phyloP scores from a whole-genome alignment of 2,797 vertebrate genomes.

The Percopsis omiscomaycus region DNA sequence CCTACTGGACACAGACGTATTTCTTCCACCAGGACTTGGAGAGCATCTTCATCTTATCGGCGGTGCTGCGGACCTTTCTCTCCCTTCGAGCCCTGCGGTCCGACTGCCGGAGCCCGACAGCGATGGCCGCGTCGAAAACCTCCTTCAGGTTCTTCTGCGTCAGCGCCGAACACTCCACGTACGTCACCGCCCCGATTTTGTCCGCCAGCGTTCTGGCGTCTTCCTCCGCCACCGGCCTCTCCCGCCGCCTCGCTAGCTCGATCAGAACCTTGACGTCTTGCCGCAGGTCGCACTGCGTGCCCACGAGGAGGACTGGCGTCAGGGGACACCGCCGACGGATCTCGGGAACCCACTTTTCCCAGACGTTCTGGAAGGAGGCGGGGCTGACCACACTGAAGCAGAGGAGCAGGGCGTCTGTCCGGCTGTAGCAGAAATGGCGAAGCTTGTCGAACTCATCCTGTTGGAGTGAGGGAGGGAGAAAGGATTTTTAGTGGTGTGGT shows the following conservation, averaged over 20 bases:
- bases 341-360: conserved; percentile 86
- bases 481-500: background rate
- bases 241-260: conserved; percentile 77
- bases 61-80: conserved; percentile 79
- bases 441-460: conserved; percentile 87
- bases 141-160: conserved; percentile 90
- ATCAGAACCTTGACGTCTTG: conserved; percentile 88
- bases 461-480: conserved; percentile 27
- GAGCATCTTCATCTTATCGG: conserved; percentile 85
- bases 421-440: conserved; percentile 85
- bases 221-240: conserved; percentile 77
- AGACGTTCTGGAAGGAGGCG: conserved; percentile 85
- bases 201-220: conserved; percentile 78
- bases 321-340: conserved; percentile 82
- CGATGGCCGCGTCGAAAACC: conserved; percentile 85
- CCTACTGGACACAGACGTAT: conserved; percentile 81
- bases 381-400: conserved; percentile 89
- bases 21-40: conserved; percentile 89
- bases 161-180: conserved; percentile 85
- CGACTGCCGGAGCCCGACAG: conserved; percentile 76
- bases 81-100: conserved; percentile 74
- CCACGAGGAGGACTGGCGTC: conserved; percentile 82
- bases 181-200: conserved; percentile 80
- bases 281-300: conserved; percentile 87
- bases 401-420: conserved; percentile 83